Percentiles rank a stretch among this genome's conserved stretches.
phyloP scores from a whole-genome alignment of 1,140 invertebrate species.

The Trichonephila clavipes region DNA sequence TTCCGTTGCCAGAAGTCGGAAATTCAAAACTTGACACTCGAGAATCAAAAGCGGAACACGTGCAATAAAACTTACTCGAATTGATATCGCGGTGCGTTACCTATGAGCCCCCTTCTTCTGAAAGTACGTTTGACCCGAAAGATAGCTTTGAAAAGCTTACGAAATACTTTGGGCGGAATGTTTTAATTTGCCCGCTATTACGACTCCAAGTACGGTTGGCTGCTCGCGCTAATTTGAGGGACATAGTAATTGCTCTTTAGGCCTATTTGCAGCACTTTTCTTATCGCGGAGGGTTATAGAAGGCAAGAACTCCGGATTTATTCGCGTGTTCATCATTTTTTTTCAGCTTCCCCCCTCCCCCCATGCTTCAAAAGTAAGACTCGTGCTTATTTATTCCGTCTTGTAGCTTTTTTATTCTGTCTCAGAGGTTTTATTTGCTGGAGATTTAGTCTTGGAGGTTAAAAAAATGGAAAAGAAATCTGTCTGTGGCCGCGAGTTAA shows the following conservation, averaged over 20 bases:
- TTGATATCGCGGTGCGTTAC: background rate
- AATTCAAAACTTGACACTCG: constrained; percentile 16
- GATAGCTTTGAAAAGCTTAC: constrained; percentile 58
- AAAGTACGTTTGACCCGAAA: constrained; percentile 37
- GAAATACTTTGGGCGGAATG: constrained; percentile 69
- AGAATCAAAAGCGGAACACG: background rate
- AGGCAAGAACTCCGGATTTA: background rate
- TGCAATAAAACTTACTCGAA: constrained; percentile 10
- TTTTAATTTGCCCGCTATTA: constrained; percentile 71
- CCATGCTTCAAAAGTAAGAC: background rate
- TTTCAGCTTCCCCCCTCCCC: background rate
- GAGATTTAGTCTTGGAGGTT: background rate
- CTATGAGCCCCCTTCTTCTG: background rate
- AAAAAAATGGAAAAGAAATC: background rate
- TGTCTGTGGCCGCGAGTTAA: background rate
- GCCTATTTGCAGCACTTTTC: constrained; percentile 69
- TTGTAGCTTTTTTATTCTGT: background rate
- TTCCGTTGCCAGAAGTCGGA: background rate
- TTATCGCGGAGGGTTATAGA: background rate
- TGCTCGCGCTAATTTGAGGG: constrained; percentile 65
- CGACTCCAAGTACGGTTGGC: constrained; percentile 45
- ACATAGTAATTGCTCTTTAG: constrained; percentile 70
- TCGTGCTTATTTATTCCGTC: constrained; percentile 1
- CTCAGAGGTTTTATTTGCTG: background rate
- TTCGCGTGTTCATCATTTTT: background rate